These are phyloP conservation scores for Prunella fulvescens DNA, from an alignment of 2,113 vertebrate species.

Conservation along the genomic window DNA sequence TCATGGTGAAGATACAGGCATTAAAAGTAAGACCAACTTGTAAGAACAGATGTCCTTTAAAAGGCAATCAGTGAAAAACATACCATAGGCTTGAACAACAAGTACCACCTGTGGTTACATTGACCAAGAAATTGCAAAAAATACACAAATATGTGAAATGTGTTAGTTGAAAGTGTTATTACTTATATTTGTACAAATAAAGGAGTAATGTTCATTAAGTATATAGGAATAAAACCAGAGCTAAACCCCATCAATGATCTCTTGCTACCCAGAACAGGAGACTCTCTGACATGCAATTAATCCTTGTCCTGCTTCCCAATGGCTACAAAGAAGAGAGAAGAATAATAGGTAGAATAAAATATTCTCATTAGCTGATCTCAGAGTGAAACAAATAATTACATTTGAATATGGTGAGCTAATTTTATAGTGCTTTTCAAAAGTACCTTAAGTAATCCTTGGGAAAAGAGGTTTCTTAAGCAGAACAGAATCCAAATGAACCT, in stretches of 20 bases:
- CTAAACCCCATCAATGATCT: neutral
- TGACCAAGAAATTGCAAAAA: neutral
- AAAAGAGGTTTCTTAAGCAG: neutral
- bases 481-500: neutral
- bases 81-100: neutral
- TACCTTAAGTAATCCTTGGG: neutral
- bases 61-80: neutral
- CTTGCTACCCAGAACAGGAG: neutral
- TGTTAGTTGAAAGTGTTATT: neutral
- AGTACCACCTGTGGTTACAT: neutral
- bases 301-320: neutral
- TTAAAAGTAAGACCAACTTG: neutral
- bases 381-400: neutral
- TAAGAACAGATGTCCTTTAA: neutral
- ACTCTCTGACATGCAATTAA: neutral
- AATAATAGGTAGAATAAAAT: neutral
- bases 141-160: neutral
- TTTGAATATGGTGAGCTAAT: neutral
- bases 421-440: neutral
- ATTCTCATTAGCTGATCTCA: neutral
- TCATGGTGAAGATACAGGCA: neutral
- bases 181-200: neutral
- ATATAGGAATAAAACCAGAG: neutral
- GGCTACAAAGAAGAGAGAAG: neutral
- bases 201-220: neutral